These are phyloP conservation scores for Cataglyphis rosenhaueri DNA, from an alignment of 2,888 invertebrate genomes.

Conservation along the genomic window DNA sequence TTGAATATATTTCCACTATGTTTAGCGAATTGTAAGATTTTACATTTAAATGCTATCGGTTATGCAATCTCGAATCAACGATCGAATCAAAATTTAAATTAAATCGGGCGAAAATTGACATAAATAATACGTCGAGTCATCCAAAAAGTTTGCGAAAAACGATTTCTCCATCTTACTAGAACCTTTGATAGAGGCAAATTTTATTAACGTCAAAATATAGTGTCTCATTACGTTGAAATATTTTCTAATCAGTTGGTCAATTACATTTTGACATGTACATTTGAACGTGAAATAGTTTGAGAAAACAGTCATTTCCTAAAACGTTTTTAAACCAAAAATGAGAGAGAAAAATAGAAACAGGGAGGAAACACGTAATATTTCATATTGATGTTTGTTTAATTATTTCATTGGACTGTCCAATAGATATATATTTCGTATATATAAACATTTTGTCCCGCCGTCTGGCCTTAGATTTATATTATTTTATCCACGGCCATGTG, in stretches of 20 bases:
- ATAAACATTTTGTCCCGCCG: constrained; percentile 21
- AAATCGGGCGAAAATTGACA: constrained; percentile 13
- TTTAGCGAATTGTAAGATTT: background rate
- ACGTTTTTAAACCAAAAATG: constrained; percentile 27
- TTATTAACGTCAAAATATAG: constrained; percentile 32
- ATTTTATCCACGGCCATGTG: constrained; percentile 13
- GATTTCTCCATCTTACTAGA: constrained; percentile 34
- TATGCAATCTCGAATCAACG: constrained; percentile 22
- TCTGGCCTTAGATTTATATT: constrained; percentile 37
- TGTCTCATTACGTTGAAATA: background rate
- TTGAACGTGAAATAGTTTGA: constrained; percentile 25
- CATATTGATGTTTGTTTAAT: constrained; percentile 47
- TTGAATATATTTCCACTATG: background rate
- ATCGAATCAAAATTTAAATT: constrained; percentile 17
- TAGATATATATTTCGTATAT: constrained; percentile 6
- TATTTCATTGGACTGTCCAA: constrained; percentile 39
- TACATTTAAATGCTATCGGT: background rate
- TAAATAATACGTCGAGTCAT: constrained; percentile 30
- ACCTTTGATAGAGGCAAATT: constrained; percentile 28
- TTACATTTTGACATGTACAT: background rate
- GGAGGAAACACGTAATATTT: constrained; percentile 40
- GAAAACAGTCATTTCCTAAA: constrained; percentile 32
- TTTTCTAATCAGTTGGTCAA: constrained; percentile 31
- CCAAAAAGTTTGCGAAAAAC: constrained; percentile 10
- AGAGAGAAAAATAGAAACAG: constrained; percentile 5